These are phyloP conservation scores for Phorcus lineatus DNA, from an alignment of 2,888 invertebrate species.

Conservation along the genomic window DNA sequence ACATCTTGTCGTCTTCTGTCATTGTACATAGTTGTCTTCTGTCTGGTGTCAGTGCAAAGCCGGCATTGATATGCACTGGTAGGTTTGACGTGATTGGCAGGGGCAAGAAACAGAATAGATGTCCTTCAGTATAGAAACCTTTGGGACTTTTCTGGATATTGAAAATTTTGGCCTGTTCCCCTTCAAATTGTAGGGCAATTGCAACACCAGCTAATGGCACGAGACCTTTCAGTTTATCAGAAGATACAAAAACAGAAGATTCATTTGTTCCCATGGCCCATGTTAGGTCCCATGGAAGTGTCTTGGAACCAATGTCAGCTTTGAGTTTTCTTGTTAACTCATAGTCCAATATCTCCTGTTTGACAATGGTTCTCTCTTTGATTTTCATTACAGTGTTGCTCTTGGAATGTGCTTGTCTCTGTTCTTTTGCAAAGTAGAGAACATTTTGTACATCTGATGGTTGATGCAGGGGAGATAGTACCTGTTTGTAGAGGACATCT, in stretches of 20 bases:
- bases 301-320: background rate
- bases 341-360: background rate
- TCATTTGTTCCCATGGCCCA: constrained; percentile 31
- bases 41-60: constrained; percentile 64
- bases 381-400: background rate
- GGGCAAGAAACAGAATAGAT: constrained; percentile 69
- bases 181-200: constrained; percentile 43
- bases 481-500: background rate
- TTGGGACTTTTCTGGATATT: background rate
- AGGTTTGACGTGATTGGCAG: constrained; percentile 61
- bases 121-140: constrained; percentile 51
- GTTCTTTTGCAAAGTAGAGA: background rate
- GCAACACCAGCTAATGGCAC: constrained; percentile 62
- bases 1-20: constrained; percentile 57
- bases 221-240: constrained; percentile 25
- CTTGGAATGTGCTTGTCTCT: background rate
- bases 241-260: background rate
- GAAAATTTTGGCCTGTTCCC: background rate
- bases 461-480: too few species aligned
- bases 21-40: constrained; percentile 50
- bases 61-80: constrained; percentile 69
- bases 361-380: background rate
- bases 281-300: background rate
- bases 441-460: background rate
- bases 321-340: background rate